Evolutionary conservation across 2,113 vertebrate species (phyloP).

Genomic region (Chascanopsetta lugubris): DNA sequence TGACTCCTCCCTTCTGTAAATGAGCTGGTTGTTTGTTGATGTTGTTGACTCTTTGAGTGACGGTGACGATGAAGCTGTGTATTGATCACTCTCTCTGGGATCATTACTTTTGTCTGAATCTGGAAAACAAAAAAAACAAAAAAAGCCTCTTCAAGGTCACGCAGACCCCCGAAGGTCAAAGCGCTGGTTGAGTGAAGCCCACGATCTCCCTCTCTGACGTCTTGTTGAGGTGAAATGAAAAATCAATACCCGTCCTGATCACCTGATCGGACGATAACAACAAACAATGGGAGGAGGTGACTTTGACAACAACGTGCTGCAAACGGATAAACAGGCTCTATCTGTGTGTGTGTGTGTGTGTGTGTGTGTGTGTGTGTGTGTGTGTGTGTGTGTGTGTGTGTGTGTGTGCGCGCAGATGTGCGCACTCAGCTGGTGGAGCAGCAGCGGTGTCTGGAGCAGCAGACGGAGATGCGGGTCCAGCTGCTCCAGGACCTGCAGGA

Average conservation of each 20-base stretch:
- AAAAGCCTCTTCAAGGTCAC: background rate
- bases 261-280: too few species aligned
- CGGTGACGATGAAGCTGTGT: too few species aligned
- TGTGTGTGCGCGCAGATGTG: conserved; percentile 84
- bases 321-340: too few species aligned
- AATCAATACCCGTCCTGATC: too few species aligned
- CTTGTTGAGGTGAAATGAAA: background rate
- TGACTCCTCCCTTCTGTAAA: too few species aligned
- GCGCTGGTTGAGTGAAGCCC: background rate
- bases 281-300: too few species aligned
- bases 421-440: conserved; percentile 96
- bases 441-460: conserved; percentile 98
- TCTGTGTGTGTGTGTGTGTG: background rate
- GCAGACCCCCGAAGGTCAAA: background rate
- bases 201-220: too few species aligned
- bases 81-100: too few species aligned
- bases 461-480: conserved; percentile 97
- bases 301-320: background rate
- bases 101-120: too few species aligned
- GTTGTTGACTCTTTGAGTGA: too few species aligned
- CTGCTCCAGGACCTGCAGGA: conserved; percentile 98
- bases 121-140: too few species aligned
- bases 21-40: too few species aligned
- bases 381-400: background rate
- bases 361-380: background rate